phyloP scores from a whole-genome alignment of 1,140 invertebrate species.

The Whitmania pigra region DNA sequence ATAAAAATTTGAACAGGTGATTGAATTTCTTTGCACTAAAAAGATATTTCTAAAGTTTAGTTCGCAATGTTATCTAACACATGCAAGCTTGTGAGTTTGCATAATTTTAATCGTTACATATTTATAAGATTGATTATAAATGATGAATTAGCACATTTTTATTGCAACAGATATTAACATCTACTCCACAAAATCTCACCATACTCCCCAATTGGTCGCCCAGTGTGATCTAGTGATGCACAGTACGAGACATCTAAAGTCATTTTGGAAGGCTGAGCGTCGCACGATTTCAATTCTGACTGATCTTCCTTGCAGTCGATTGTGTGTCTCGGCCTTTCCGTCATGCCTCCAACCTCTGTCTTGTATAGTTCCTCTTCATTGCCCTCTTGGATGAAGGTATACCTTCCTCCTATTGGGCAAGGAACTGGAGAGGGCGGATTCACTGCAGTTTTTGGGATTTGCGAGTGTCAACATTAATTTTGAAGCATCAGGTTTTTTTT shows the following conservation, averaged over 20 bases:
- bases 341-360: conserved; percentile 86
- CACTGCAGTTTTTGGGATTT: conserved; percentile 45
- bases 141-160: no score
- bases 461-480: background rate
- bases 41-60: no score
- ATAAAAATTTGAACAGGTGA: no score
- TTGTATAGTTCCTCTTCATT: conserved; percentile 58
- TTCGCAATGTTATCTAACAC: no score
- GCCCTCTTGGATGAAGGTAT: conserved; percentile 80
- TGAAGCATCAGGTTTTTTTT: background rate
- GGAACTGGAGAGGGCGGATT: conserved; percentile 78
- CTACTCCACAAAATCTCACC: conserved; percentile 26
- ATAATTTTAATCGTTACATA: no score
- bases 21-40: no score
- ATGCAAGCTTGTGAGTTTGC: no score
- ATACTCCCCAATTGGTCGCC: conserved; percentile 61
- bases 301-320: conserved; percentile 83
- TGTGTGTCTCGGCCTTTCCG: conserved; percentile 75
- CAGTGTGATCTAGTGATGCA: conserved; percentile 82
- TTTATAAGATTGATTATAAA: no score
- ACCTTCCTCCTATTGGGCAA: conserved; percentile 90
- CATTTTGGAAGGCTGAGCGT: conserved; percentile 81
- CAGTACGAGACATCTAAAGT: conserved; percentile 89
- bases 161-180: background rate
- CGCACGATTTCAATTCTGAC: conserved; percentile 63